Percentiles rank a stretch among this genome's conserved stretches.
These are phyloP conservation scores for Stomatorhinus walkeri DNA, from an alignment of 2,797 vertebrate genomes.

Conservation along the genomic window DNA sequence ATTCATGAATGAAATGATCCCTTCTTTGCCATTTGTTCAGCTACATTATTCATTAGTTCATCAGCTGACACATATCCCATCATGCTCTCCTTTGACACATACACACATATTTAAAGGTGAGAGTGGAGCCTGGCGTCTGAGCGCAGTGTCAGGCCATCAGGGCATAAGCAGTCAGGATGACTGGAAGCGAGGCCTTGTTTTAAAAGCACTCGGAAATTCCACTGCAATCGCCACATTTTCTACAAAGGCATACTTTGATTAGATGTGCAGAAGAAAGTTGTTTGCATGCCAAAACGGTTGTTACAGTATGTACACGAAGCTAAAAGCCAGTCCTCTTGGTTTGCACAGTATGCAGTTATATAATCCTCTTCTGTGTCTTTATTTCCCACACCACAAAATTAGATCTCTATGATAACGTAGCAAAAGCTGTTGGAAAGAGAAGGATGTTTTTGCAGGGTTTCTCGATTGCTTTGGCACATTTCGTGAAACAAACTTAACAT, in stretches of 20 bases:
- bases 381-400: background rate
- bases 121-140: background rate
- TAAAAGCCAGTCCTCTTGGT: background rate
- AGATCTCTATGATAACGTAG: background rate
- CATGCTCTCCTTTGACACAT: background rate
- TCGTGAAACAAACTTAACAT: background rate
- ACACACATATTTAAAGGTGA: background rate
- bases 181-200: background rate
- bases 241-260: background rate
- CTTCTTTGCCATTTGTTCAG: background rate
- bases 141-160: background rate
- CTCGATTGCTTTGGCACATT: background rate
- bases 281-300: background rate
- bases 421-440: background rate
- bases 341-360: background rate
- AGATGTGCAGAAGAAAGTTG: background rate
- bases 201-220: background rate
- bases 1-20: background rate
- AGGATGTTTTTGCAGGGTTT: background rate
- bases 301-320: background rate
- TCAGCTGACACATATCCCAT: background rate
- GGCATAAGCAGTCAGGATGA: background rate
- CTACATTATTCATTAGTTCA: background rate
- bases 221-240: background rate
- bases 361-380: background rate